Conservation (phyloP, 2,113 vertebrate genomes). For the Rhadina sibilatrix region DNA sequence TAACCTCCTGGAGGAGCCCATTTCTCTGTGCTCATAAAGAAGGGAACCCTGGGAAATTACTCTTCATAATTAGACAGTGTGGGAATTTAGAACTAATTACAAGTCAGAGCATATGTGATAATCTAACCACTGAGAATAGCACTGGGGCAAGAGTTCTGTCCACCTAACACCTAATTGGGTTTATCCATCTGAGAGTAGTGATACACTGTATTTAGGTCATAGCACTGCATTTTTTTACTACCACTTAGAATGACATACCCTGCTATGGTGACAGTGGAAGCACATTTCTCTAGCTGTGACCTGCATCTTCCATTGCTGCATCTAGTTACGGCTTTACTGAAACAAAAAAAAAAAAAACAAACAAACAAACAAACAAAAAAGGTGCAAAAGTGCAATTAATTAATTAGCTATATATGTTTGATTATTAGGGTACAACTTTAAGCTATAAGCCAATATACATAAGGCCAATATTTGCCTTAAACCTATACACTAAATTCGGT, state of each 20-base stretch:
- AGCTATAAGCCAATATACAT: background rate
- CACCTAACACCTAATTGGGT: background rate
- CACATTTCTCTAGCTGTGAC: background rate
- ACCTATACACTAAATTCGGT: background rate
- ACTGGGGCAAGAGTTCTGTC: background rate
- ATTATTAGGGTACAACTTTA: background rate
- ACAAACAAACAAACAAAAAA: background rate
- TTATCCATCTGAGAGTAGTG: background rate
- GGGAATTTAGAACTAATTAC: background rate
- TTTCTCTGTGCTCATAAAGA: background rate
- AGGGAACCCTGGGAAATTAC: background rate
- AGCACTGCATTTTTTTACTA: background rate
- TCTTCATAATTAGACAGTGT: background rate
- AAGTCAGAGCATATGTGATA: background rate
- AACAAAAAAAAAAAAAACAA: background rate
- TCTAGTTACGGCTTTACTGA: background rate
- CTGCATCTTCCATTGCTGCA: background rate
- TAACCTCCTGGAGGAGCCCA: background rate
- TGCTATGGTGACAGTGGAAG: background rate
- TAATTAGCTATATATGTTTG: background rate
- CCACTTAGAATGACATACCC: background rate
- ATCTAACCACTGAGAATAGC: background rate
- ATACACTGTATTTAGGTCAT: background rate
- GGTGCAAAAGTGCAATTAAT: background rate
- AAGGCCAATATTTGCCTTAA: background rate